These are phyloP conservation scores for Apis mellifera DNA, from an alignment of 1,140 invertebrate genomes.

Conservation along the genomic window Amel_HAv3.1 CM009931.2:148501-149000, in stretches of 20 bases:
- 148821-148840: background rate
- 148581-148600: no score
- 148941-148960: no score
- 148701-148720: background rate
- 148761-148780: background rate
- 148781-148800: no score
- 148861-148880: slow-evolving; percentile 14
- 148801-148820: background rate
- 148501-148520: no score
- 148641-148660: no score
- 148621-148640: no score
- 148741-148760: background rate
- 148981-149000: background rate
- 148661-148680: no score
- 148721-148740: background rate
- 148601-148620: no score
- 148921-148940: background rate
- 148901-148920: slow-evolving; percentile 41
- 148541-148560: no score
- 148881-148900: slow-evolving; percentile 27
- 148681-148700: no score
- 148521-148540: no score
- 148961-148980: slow-evolving; percentile 41
- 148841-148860: slow-evolving; percentile 40
- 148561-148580: no score